Conservation (phyloP, 2,888 invertebrate genomes). For the Cataglyphis livida region DNA sequence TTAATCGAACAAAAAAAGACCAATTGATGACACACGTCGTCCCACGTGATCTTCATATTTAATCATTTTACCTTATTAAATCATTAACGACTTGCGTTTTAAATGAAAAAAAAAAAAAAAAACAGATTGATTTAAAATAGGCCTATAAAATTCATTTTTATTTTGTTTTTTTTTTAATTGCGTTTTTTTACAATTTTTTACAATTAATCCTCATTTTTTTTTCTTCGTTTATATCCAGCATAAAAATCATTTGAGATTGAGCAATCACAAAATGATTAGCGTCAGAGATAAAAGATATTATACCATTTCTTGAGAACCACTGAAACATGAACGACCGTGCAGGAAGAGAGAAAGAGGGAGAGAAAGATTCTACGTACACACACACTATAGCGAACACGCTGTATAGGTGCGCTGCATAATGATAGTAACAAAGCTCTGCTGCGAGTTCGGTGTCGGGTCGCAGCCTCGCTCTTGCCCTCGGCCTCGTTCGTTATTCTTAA, state of each 20-base stretch:
- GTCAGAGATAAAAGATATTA: neutral
- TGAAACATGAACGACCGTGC: neutral
- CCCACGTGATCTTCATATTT: neutral
- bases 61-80: neutral
- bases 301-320: conserved; percentile 39
- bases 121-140: neutral
- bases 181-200: neutral
- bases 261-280: neutral
- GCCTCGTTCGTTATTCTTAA: conserved; percentile 74
- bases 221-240: neutral
- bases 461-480: conserved; percentile 70
- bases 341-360: neutral
- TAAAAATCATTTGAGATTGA: neutral
- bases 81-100: neutral
- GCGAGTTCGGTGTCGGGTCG: conserved; percentile 54
- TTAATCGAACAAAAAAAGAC: neutral
- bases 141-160: neutral
- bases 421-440: conserved; percentile 62
- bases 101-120: neutral
- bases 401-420: conserved; percentile 39
- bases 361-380: conserved; percentile 12
- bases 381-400: neutral
- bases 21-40: neutral
- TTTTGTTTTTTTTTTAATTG: neutral
- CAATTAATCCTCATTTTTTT: neutral